A percentile compares a stretch with the other conserved stretches of the same genome.
Evolutionary conservation across 2,797 vertebrate species (phyloP).

Genomic region (Orestias chungarensis): DNA sequence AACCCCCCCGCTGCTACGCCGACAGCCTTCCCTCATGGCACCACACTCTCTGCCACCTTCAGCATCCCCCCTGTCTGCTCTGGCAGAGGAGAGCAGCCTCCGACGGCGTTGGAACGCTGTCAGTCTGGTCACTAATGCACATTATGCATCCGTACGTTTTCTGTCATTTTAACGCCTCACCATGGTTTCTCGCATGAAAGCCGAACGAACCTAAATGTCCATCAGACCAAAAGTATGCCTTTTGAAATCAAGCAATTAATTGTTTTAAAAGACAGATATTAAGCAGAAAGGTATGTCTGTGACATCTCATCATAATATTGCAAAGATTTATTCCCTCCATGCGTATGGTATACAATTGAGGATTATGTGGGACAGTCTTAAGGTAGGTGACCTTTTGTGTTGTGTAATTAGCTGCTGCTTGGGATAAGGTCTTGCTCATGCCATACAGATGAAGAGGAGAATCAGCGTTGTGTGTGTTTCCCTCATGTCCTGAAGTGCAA

Average conservation of each 20-base stretch:
- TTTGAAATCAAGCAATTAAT: slow-evolving; percentile 3
- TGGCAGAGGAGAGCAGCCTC: slow-evolving; percentile 61
- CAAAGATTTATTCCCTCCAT: slow-evolving; percentile 12
- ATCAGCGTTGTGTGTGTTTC: neutral
- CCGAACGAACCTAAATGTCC: slow-evolving; percentile 19
- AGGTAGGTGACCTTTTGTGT: slow-evolving; percentile 48
- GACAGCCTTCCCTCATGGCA: slow-evolving; percentile 20
- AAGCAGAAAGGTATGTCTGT: neutral
- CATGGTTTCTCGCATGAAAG: slow-evolving; percentile 20
- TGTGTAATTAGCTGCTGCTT: slow-evolving; percentile 34
- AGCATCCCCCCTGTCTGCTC: slow-evolving; percentile 76
- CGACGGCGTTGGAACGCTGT: slow-evolving; percentile 45
- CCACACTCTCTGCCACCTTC: slow-evolving; percentile 53
- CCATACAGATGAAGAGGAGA: slow-evolving; percentile 30
- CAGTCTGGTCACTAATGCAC: slow-evolving; percentile 49
- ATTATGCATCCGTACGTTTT: slow-evolving; percentile 17
- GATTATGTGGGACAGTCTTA: slow-evolving; percentile 25
- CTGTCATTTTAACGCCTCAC: slow-evolving; percentile 5
- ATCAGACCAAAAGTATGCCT: slow-evolving; percentile 9
- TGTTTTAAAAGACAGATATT: neutral
- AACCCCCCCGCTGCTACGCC: slow-evolving; percentile 19
- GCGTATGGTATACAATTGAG: slow-evolving; percentile 14
- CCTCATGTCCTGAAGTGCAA: neutral
- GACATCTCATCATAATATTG: neutral
- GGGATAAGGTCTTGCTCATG: slow-evolving; percentile 31